Conservation (phyloP, 2,888 invertebrate species). For the Carpatolechia fugitivella region DNA sequence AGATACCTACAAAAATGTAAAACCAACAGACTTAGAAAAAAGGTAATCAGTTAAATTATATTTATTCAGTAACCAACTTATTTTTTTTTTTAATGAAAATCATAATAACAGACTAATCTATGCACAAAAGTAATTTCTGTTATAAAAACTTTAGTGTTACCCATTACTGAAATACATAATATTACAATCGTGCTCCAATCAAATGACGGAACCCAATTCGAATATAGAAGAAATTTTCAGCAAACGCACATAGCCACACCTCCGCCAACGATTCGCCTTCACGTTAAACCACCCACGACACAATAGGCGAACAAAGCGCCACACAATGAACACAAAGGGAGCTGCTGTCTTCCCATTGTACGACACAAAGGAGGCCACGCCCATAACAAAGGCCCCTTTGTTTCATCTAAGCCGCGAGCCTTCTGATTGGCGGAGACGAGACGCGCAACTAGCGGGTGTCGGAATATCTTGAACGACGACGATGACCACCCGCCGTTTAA, state of each 20-base stretch:
- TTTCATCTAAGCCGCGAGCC: constrained; percentile 55
- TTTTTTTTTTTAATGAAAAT: no score
- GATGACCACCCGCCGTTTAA: constrained; percentile 57
- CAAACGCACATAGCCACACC: constrained; percentile 36
- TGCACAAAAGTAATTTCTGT: no score
- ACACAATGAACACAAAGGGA: constrained; percentile 66
- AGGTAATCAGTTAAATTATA: no score
- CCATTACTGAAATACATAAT: neutral
- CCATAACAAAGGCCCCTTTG: constrained; percentile 66
- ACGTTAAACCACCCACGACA: constrained; percentile 32
- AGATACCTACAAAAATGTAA: no score
- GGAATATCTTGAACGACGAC: neutral
- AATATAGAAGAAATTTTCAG: constrained; percentile 45
- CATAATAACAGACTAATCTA: no score
- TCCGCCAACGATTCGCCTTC: constrained; percentile 23
- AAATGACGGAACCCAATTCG: constrained; percentile 33
- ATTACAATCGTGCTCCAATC: constrained; percentile 17
- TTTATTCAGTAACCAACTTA: no score
- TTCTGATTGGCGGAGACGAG: constrained; percentile 53
- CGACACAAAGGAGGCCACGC: constrained; percentile 64
- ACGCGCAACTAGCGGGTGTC: constrained; percentile 25
- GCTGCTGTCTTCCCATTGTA: constrained; percentile 71
- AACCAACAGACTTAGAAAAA: no score
- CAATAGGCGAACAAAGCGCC: constrained; percentile 52
- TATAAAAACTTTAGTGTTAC: no score